Percentiles rank a stretch among this genome's conserved stretches.
Conservation (phyloP, 2,888 invertebrate species). For the Asteroscopus sphinx region DNA sequence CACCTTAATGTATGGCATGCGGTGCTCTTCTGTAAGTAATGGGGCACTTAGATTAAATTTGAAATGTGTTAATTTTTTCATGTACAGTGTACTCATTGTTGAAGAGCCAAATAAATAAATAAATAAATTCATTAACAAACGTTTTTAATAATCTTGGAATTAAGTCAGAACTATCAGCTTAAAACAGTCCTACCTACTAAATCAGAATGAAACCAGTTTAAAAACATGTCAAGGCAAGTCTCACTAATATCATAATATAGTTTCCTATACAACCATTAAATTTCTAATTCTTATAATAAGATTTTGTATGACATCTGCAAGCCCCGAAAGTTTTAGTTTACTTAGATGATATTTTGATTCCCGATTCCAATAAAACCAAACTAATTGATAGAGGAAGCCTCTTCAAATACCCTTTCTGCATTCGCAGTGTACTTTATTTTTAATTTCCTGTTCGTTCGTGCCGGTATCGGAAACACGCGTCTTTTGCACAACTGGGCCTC, state of each 20-base stretch:
- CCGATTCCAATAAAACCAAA: slow-evolving; percentile 22
- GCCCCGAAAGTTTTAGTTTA: not conserved
- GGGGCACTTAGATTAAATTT: too few relatives aligned
- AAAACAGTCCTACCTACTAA: not conserved
- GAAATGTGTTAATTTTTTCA: too few relatives aligned
- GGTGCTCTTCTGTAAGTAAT: too few relatives aligned
- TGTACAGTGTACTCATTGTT: too few relatives aligned
- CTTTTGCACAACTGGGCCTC: slow-evolving; percentile 40
- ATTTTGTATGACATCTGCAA: too few relatives aligned
- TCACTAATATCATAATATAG: not conserved
- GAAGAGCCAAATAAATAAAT: too few relatives aligned
- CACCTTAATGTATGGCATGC: too few relatives aligned
- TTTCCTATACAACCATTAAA: not conserved
- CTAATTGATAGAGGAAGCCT: slow-evolving; percentile 37
- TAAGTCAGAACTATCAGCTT: not conserved
- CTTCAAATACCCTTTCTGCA: slow-evolving; percentile 24
- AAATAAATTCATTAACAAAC: not conserved
- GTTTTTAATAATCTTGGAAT: not conserved
- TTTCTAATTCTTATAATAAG: too few relatives aligned
- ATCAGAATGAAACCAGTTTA: not conserved
- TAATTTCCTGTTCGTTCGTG: slow-evolving; percentile 55
- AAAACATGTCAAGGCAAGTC: not conserved
- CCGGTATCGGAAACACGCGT: slow-evolving; percentile 48
- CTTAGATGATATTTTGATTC: not conserved
- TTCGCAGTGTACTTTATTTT: slow-evolving; percentile 49